Percentiles rank a stretch among this genome's conserved stretches.
Conservation (phyloP, 2,888 invertebrate species). For the Hypomecis punctinalis region DNA sequence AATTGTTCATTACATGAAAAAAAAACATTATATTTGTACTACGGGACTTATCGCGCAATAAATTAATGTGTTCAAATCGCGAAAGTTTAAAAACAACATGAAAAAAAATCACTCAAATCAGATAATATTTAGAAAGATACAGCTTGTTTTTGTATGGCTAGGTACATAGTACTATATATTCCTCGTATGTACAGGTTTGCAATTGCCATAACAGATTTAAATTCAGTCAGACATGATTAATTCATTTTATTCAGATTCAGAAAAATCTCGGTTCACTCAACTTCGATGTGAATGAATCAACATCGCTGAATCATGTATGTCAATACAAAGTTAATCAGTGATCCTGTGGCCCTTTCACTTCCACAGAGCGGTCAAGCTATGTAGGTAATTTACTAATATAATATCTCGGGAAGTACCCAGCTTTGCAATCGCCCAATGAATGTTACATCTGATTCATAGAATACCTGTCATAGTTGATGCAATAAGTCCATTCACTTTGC, state of each 20-base stretch:
- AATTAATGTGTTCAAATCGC: too few species aligned
- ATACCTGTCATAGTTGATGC: neutral
- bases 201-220: neutral
- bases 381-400: neutral
- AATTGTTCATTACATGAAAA: too few species aligned
- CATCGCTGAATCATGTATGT: neutral
- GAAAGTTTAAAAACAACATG: too few species aligned
- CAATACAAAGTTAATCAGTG: slow-evolving; percentile 4
- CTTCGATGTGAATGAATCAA: slow-evolving; percentile 1
- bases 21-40: too few species aligned
- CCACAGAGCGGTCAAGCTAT: neutral
- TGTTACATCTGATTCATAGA: slow-evolving; percentile 2
- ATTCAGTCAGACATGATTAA: neutral
- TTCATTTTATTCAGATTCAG: too few species aligned
- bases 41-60: too few species aligned
- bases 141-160: too few species aligned
- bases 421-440: too few species aligned
- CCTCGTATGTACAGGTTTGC: neutral
- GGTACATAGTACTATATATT: neutral
- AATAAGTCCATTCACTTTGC: slow-evolving; percentile 5
- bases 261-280: too few species aligned
- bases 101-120: too few species aligned
- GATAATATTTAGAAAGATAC: too few species aligned
- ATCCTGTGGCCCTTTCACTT: neutral
- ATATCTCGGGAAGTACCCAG: neutral